A percentile compares a stretch with the other conserved stretches of the same genome.
These are phyloP conservation scores for Muraenolepis orangiensis DNA, from an alignment of 2,797 vertebrate species.

Conservation along the genomic window DNA sequence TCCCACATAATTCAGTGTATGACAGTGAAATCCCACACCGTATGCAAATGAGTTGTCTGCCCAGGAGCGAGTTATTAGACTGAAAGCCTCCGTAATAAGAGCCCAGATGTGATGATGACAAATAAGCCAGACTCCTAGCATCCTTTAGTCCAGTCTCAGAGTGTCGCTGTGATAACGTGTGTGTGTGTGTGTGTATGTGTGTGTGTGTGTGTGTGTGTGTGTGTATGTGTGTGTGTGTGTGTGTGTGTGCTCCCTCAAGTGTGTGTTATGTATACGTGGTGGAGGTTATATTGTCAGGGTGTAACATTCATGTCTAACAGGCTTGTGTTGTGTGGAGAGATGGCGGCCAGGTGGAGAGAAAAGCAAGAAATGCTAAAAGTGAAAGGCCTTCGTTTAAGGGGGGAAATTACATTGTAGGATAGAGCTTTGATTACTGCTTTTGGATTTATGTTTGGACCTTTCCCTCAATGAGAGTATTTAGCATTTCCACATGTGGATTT, in stretches of 20 bases:
- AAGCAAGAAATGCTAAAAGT: too few relatives aligned
- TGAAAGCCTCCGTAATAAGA: not conserved
- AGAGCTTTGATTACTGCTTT: too few relatives aligned
- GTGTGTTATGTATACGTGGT: not conserved
- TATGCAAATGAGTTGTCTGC: not conserved
- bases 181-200: not conserved
- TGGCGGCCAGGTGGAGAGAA: too few relatives aligned
- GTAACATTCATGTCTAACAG: too few relatives aligned
- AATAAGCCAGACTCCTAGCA: not conserved
- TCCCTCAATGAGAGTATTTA: too few relatives aligned
- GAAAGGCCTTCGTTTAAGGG: too few relatives aligned
- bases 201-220: too few relatives aligned
- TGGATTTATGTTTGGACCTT: too few relatives aligned
- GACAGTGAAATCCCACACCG: not conserved
- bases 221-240: too few relatives aligned
- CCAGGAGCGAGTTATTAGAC: not conserved
- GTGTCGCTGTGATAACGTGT: not conserved
- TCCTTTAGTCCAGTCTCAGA: not conserved
- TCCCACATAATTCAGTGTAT: not conserved
- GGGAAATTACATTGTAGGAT: too few relatives aligned
- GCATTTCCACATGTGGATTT: too few relatives aligned
- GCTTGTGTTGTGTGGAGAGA: too few relatives aligned
- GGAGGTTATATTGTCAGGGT: not conserved
- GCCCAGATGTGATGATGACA: not conserved
- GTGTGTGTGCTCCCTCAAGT: not conserved